These are phyloP conservation scores for Loriculus beryllinus DNA, from an alignment of 2,797 vertebrate genomes.

Conservation along the genomic window DNA sequence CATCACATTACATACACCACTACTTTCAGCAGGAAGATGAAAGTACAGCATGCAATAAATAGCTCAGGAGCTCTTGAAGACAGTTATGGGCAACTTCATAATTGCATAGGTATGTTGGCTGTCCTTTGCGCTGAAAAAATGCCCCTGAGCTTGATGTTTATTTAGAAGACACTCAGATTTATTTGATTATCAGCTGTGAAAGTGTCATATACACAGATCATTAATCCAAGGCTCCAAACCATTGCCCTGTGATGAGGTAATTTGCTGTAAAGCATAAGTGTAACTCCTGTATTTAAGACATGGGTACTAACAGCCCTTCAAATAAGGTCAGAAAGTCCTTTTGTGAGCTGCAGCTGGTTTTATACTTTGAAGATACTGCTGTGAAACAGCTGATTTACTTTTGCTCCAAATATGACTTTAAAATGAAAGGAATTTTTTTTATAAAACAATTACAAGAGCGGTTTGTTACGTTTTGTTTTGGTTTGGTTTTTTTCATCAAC, in stretches of 20 bases:
- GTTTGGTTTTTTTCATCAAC: not conserved
- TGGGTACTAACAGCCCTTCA: not conserved
- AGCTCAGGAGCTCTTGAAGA: not conserved
- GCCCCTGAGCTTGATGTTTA: not conserved
- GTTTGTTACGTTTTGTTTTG: not conserved
- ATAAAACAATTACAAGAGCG: not conserved
- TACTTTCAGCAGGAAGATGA: not conserved
- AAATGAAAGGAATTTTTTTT: not conserved
- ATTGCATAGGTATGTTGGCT: not conserved
- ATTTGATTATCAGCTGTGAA: not conserved
- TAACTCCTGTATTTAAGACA: not conserved
- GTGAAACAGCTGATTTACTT: not conserved
- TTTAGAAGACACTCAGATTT: not conserved
- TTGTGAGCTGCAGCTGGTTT: not conserved
- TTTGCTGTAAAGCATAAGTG: not conserved
- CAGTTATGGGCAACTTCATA: not conserved
- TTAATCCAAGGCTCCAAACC: not conserved
- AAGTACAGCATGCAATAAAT: not conserved
- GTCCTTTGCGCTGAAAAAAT: not conserved
- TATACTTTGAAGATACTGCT: not conserved
- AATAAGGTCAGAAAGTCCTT: not conserved
- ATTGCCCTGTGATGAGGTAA: not conserved
- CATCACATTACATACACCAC: not conserved
- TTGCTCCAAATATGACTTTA: not conserved
- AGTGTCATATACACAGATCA: not conserved